phyloP scores from a whole-genome alignment of 2,797 vertebrate genomes.

The Hylomyscus alleni region DNA sequence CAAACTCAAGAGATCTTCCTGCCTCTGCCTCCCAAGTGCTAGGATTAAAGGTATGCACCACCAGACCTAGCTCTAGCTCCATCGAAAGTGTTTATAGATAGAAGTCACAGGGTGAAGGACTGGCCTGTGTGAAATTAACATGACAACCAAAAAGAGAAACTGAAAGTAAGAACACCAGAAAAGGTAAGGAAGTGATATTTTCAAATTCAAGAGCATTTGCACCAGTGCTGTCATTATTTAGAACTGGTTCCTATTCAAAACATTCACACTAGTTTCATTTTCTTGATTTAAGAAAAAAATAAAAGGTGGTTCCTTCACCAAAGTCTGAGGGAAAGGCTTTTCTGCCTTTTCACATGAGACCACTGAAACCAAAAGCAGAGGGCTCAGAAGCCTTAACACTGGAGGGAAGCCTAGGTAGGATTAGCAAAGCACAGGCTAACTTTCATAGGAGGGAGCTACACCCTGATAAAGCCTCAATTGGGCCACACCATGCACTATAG shows the following conservation, averaged over 20 bases:
- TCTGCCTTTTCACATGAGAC: slow-evolving; percentile 33
- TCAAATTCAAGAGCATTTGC: not conserved
- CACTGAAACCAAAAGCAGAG: slow-evolving; percentile 42
- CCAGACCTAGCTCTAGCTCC: not conserved
- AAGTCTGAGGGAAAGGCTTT: not conserved
- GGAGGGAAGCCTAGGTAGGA: not conserved
- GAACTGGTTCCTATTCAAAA: slow-evolving; percentile 62
- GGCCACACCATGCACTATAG: not conserved
- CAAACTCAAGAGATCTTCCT: not conserved
- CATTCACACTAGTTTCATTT: not conserved
- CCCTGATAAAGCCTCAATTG: not conserved
- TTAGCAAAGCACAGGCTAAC: not conserved
- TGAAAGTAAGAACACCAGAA: slow-evolving; percentile 51
- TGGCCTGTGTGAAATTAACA: slow-evolving; percentile 53
- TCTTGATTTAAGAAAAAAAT: not conserved
- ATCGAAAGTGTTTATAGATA: not conserved
- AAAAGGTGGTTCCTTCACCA: slow-evolving; percentile 47
- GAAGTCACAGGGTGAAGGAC: slow-evolving; percentile 56
- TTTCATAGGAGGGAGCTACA: not conserved
- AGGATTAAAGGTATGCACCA: not conserved
- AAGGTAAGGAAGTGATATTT: slow-evolving; percentile 54
- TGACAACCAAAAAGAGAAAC: slow-evolving; percentile 21
- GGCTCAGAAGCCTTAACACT: slow-evolving; percentile 51
- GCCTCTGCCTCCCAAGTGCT: not conserved
- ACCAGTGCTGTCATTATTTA: slow-evolving; percentile 17